phyloP scores from a whole-genome alignment of 2,797 vertebrate species.

The Anas capensis region DNA sequence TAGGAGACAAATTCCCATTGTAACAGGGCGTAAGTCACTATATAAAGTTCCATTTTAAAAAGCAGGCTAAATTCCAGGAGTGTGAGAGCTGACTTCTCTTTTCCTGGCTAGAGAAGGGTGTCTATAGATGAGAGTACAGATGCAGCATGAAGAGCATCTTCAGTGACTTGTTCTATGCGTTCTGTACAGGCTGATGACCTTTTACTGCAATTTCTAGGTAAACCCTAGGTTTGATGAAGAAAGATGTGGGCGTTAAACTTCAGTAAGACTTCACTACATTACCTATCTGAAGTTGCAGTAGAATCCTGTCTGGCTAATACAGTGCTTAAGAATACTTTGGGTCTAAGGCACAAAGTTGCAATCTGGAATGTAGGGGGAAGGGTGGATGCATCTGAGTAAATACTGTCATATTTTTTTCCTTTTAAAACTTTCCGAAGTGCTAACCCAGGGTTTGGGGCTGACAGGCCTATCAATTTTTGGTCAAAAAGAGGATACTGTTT shows the following conservation, averaged over 20 bases:
- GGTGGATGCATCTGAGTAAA: background rate
- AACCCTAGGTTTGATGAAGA: background rate
- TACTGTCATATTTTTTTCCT: background rate
- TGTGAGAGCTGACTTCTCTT: background rate
- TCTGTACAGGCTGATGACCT: background rate
- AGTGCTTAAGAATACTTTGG: background rate
- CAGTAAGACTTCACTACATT: background rate
- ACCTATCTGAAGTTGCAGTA: background rate
- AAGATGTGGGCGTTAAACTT: background rate
- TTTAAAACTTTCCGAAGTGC: background rate
- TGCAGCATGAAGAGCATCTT: background rate
- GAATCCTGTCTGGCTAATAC: background rate
- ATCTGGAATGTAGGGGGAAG: background rate
- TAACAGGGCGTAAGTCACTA: background rate
- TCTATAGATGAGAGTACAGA: background rate
- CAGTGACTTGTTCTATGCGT: background rate
- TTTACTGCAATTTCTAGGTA: background rate
- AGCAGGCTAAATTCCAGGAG: background rate
- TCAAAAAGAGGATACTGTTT: conserved; percentile 4
- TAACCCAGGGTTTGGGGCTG: background rate
- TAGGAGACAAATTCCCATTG: background rate
- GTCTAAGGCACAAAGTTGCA: background rate
- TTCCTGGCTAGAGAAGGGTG: background rate
- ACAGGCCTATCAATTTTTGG: background rate
- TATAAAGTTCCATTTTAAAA: background rate